Conservation (phyloP, 1,140 invertebrate species). For the Parasteatoda tepidariorum region DNA sequence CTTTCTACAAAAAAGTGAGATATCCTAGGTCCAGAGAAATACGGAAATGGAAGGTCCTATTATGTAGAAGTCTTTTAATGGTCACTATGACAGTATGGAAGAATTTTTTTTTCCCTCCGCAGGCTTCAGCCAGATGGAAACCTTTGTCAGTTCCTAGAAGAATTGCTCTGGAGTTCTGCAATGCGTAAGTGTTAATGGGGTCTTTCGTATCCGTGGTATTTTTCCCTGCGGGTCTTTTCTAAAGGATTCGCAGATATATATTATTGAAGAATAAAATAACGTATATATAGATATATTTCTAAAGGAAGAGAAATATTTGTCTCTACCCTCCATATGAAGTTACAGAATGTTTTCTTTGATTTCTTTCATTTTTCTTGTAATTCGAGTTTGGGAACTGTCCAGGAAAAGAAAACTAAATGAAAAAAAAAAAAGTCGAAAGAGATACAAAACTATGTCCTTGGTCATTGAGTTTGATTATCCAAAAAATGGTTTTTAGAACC, state of each 20-base stretch:
- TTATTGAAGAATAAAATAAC: background rate
- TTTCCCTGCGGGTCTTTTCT: background rate
- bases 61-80: background rate
- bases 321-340: background rate
- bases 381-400: no score
- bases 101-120: background rate
- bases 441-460: no score
- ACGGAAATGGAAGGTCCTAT: background rate
- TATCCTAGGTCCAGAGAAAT: background rate
- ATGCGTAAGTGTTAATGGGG: background rate
- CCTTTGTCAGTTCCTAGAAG: background rate
- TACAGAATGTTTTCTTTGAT: background rate
- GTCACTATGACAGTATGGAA: background rate
- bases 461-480: no score
- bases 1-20: background rate
- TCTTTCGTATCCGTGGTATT: background rate
- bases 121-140: background rate
- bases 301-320: background rate
- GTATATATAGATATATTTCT: background rate
- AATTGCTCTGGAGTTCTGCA: background rate
- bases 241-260: background rate
- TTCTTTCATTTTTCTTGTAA: no score
- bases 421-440: no score
- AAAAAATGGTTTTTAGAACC: no score
- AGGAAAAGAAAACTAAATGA: no score